Evolutionary conservation across 2,113 vertebrate genomes (phyloP).

Genomic region (Crypturellus undulatus): DNA sequence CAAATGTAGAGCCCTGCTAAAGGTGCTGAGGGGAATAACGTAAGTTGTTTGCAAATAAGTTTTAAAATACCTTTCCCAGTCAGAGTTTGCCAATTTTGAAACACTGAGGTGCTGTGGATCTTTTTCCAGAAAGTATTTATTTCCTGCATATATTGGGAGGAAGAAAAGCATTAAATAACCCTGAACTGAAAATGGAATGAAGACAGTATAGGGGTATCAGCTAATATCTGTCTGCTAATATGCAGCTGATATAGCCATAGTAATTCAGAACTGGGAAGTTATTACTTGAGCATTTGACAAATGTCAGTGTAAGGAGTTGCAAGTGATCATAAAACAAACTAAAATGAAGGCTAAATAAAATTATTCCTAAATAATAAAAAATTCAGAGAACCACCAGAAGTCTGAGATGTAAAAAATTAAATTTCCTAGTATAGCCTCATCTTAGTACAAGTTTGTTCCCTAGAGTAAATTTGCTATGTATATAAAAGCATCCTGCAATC

Average conservation of each 20-base stretch:
- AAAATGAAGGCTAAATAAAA: neutral
- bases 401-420: neutral
- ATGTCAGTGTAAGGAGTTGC: neutral
- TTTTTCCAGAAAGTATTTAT: neutral
- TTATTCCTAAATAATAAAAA: neutral
- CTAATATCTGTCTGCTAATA: neutral
- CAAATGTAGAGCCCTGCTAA: neutral
- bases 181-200: neutral
- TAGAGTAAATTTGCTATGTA: neutral
- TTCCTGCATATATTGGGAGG: rapidly evolving
- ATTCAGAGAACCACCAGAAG: neutral
- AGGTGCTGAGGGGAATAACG: neutral
- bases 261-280: neutral
- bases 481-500: neutral
- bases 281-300: neutral
- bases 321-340: neutral
- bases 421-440: neutral
- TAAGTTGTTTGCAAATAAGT: neutral
- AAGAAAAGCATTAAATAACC: neutral
- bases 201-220: neutral
- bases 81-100: neutral
- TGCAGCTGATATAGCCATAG: neutral
- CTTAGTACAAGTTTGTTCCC: neutral
- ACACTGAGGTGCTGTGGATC: rapidly evolving
- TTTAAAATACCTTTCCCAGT: neutral